Conservation (phyloP, 2,113 vertebrate genomes). For the Monarcha castaneiventris region DNA sequence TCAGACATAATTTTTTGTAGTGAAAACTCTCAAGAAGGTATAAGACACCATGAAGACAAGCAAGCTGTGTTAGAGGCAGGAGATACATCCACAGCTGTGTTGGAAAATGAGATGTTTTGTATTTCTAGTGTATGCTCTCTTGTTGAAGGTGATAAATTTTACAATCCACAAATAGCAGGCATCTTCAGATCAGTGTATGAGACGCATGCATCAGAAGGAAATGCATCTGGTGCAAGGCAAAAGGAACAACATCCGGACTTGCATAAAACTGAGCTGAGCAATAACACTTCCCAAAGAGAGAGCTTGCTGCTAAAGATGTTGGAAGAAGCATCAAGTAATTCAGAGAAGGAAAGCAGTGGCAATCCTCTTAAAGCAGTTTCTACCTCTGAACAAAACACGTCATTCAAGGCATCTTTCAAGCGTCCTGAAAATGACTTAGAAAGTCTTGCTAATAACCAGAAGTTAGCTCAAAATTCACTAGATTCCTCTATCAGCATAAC, state of each 20-base stretch:
- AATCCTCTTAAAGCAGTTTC: neutral
- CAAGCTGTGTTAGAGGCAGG: neutral
- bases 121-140: slow-evolving; percentile 78
- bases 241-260: neutral
- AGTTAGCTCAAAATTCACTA: neutral
- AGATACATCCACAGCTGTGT: neutral
- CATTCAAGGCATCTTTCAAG: neutral
- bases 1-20: neutral
- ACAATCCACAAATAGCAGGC: slow-evolving; percentile 76
- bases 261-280: neutral
- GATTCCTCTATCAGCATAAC: neutral
- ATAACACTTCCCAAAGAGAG: neutral
- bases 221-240: neutral
- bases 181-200: slow-evolving; percentile 62
- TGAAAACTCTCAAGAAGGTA: neutral
- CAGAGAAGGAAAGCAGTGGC: neutral
- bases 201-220: neutral
- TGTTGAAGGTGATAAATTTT: slow-evolving; percentile 72
- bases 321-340: neutral
- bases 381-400: neutral
- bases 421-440: neutral
- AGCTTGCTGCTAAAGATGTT: neutral
- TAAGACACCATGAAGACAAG: neutral
- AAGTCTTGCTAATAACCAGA: neutral
- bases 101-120: slow-evolving; percentile 39